Base-by-base conservation (phyloP, 2,113 vertebrate genomes). In the Eleginops maclovinus region DNA sequence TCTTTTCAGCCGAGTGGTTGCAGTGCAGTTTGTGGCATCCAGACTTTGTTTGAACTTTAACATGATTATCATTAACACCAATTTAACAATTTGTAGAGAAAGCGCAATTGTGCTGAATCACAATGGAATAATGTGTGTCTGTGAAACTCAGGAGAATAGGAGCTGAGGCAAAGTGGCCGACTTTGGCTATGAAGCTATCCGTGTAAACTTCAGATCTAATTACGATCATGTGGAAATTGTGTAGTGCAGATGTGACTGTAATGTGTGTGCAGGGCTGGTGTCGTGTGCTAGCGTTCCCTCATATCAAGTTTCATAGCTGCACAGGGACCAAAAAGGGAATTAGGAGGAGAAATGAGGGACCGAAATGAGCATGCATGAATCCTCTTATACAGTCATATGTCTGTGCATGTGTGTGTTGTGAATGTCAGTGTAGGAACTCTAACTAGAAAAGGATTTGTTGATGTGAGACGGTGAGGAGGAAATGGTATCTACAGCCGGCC, bases 181-280 rank as follows among this genome's bases (percentile, higher is more conserved):
- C 55, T 59, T 63, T 50, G 66, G 41, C 71, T 74, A 43, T 86
- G 78, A 83, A 81, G 71, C 60, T 55, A 12, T 77, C 60, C 51
- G 44, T 79, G 65, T 83, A 65, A 81, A 86, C 56, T 50, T 79
- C 73, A 64, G 75, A 90, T 89, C 87, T 78, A 86, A 93, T 92
- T 85, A 90, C 51, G 54, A 73, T 87, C 87, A 79, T 75, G 75
- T 86, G 73, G 56, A 87, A 51, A 65, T 54, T 21, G 64, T 77
- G 75, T 50, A 58, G 64, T 69, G 67, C 72, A 79, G 55, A 67
- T 75, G 63, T 72, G 64, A 54, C 16, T 69, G 60, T 53, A 31
- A 2, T 69, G 31, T 77, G 68, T 67, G 68, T 67, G 58, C n/a
- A 49, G 53, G 28, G 58, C 36, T n/a, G 24, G 40, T 56, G 11